Percentiles rank a stretch among this genome's conserved stretches.
phyloP scores from a whole-genome alignment of 1,140 invertebrate genomes.

The Ectropis grisescens region DNA sequence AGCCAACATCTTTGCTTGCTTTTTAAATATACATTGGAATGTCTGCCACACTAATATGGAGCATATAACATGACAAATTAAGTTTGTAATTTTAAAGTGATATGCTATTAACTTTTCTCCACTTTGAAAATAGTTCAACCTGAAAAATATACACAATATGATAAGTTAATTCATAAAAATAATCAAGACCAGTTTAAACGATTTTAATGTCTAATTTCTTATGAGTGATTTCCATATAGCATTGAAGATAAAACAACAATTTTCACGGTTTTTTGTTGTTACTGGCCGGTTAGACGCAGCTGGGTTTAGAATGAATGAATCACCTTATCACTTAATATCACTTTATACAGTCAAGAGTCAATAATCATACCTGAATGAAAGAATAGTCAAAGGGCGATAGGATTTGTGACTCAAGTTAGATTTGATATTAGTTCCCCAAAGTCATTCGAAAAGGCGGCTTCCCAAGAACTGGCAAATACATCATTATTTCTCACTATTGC shows the following conservation, averaged over 20 bases:
- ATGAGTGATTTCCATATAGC: too few species aligned
- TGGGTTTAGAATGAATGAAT: too few species aligned
- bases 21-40: conserved; percentile 69
- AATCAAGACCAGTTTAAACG: too few species aligned
- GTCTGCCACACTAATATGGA: conserved; percentile 70
- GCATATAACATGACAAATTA: conserved; percentile 76
- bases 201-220: too few species aligned
- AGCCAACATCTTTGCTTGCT: conserved; percentile 11
- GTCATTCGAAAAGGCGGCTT: conserved; percentile 82
- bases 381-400: conserved; percentile 87
- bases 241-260: too few species aligned
- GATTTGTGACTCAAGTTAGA: conserved; percentile 90
- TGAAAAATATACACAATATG: too few species aligned
- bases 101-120: conserved; percentile 71
- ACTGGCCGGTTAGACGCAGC: too few species aligned
- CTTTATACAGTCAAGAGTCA: too few species aligned
- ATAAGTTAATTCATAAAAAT: too few species aligned
- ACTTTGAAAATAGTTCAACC: conserved; percentile 74
- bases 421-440: conserved; percentile 92
- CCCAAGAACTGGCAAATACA: conserved; percentile 74
- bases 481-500: conserved; percentile 90
- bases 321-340: too few species aligned
- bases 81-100: conserved; percentile 82
- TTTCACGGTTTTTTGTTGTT: too few species aligned
- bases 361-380: conserved; percentile 88